Evolutionary conservation across 2,113 vertebrate species (phyloP).

Genomic region (Lagopus leucura): DNA sequence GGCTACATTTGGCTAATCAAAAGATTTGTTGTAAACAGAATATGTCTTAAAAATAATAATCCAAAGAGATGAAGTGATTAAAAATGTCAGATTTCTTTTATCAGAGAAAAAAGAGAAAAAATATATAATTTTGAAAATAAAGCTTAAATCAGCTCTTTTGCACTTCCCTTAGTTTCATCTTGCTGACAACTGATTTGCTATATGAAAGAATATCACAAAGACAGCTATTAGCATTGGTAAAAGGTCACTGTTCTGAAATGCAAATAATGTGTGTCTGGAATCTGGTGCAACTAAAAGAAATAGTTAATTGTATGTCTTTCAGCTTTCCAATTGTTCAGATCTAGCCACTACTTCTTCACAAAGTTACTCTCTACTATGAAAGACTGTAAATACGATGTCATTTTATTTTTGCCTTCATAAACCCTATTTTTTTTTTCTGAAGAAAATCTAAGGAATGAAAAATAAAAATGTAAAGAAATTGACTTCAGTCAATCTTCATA

Average conservation of each 20-base stretch:
- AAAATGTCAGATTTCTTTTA: not conserved
- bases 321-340: not conserved
- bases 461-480: conserved; percentile 72
- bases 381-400: not conserved
- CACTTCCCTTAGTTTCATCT: not conserved
- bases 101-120: not conserved
- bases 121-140: not conserved
- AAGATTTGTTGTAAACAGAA: not conserved
- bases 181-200: not conserved
- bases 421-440: not conserved
- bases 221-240: not conserved
- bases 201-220: not conserved
- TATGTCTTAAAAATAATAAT: not conserved
- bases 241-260: not conserved
- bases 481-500: conserved; percentile 74
- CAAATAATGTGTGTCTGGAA: not conserved
- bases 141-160: not conserved
- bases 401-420: conserved; percentile 30
- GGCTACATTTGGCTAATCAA: not conserved
- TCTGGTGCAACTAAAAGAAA: not conserved
- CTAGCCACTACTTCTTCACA: not conserved
- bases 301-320: not conserved
- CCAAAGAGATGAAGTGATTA: not conserved
- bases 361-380: not conserved
- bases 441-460: conserved; percentile 68